Conservation (phyloP, 2,797 vertebrate species). For the Lepilemur ruficaudatus region DNA sequence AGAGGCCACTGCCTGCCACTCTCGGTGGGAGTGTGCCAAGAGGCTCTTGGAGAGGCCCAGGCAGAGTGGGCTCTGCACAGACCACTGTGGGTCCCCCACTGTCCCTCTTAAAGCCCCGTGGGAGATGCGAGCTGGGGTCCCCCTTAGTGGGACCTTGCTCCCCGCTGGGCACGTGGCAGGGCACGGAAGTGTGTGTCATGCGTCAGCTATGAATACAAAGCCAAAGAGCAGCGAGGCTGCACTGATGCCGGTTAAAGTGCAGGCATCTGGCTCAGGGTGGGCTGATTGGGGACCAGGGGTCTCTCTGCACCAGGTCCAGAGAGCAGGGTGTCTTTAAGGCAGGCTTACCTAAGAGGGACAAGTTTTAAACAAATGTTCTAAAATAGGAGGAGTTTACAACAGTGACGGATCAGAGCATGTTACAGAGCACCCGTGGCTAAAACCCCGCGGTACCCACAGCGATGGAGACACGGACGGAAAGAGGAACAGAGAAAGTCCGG, state of each 20-base stretch:
- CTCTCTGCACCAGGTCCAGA: neutral
- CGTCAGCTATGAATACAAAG: no score
- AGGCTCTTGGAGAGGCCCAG: neutral
- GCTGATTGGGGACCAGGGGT: fast-evolving
- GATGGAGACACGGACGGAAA: fast-evolving
- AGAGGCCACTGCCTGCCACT: no score
- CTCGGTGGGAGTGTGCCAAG: neutral
- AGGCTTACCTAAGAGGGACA: no score
- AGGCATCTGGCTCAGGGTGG: no score
- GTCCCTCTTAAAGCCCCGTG: fast-evolving
- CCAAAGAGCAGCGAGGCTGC: neutral
- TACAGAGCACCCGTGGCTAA: neutral
- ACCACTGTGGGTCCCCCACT: no score
- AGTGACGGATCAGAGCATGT: neutral
- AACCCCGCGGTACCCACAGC: fast-evolving
- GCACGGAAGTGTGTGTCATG: fast-evolving
- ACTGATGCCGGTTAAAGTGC: fast-evolving
- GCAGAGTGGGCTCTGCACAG: no score
- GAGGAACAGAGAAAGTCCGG: fast-evolving
- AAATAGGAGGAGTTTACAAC: neutral
- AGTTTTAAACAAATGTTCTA: neutral
- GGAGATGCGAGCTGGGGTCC: fast-evolving
- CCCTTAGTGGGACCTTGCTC: neutral
- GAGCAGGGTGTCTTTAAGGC: neutral
- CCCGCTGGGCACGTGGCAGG: fast-evolving